These are phyloP conservation scores for Aleiodes sp. DNA, from an alignment of 1,140 invertebrate species.

Conservation along the genomic window DNA sequence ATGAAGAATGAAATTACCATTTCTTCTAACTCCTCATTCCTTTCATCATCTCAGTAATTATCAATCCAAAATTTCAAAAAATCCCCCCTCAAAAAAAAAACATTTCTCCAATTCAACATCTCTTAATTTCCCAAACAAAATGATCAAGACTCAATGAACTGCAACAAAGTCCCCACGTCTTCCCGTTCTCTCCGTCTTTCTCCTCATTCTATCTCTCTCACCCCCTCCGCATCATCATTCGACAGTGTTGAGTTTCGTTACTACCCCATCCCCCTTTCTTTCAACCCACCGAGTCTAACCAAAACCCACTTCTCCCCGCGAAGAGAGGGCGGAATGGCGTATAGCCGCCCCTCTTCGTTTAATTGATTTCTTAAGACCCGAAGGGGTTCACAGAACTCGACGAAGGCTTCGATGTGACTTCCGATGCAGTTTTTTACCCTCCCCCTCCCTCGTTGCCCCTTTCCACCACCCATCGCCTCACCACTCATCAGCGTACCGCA, in stretches of 20 bases:
- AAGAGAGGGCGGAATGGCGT: background rate
- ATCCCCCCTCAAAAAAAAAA: too few relatives aligned
- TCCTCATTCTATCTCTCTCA: conserved; percentile 25
- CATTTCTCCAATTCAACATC: too few relatives aligned
- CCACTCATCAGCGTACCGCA: background rate
- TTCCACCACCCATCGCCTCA: conserved; percentile 28
- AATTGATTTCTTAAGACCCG: conserved; percentile 65
- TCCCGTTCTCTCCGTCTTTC: conserved; percentile 4
- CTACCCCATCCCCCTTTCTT: background rate
- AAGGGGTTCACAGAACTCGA: conserved; percentile 55
- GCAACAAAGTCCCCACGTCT: too few relatives aligned
- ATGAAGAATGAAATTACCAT: too few relatives aligned
- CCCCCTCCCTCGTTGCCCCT: conserved; percentile 20
- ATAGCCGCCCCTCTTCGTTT: conserved; percentile 52
- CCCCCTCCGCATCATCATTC: background rate
- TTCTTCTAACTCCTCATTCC: too few relatives aligned
- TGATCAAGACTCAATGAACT: too few relatives aligned
- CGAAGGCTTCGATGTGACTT: conserved; percentile 40
- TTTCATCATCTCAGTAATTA: too few relatives aligned
- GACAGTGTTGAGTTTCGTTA: background rate
- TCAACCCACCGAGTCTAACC: background rate
- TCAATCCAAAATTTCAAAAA: background rate
- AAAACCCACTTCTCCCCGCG: background rate
- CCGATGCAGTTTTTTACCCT: conserved; percentile 53
- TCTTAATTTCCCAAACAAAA: too few relatives aligned